phyloP scores from a whole-genome alignment of 2,113 vertebrate species.

The Marmota flaviventris region DNA sequence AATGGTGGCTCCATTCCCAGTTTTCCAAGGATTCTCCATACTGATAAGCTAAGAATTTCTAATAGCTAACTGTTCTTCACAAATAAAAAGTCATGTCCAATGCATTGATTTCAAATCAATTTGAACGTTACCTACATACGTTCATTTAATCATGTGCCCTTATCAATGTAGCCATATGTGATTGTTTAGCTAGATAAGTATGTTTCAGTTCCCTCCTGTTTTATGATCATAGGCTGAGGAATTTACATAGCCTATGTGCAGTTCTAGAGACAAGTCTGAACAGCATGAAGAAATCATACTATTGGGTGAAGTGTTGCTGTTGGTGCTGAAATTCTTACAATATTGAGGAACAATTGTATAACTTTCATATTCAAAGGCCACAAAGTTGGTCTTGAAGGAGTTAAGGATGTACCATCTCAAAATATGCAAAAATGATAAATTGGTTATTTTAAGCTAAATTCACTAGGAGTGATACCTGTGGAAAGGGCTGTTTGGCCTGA shows the following conservation, averaged over 20 bases:
- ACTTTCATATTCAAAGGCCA: neutral
- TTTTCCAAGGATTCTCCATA: too few species aligned
- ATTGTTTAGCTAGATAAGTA: neutral
- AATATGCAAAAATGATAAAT: neutral
- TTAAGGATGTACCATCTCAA: too few species aligned
- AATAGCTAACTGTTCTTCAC: neutral
- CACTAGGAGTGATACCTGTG: neutral
- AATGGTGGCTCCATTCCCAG: too few species aligned
- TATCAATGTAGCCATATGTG: neutral
- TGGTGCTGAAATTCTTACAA: neutral
- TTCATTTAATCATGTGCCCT: neutral
- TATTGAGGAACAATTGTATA: neutral
- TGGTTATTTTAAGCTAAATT: too few species aligned
- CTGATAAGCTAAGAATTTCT: neutral
- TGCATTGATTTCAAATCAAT: neutral
- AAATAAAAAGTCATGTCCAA: neutral
- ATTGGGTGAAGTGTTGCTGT: neutral
- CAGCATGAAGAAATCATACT: neutral
- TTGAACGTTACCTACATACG: neutral
- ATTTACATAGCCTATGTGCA: neutral
- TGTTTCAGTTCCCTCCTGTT: neutral
- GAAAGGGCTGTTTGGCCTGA: neutral
- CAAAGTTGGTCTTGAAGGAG: neutral
- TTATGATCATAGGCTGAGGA: neutral
- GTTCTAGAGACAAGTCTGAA: neutral